Evolutionary conservation across 2,113 vertebrate genomes (phyloP).

Genomic region (Prionailurus viverrinus): DNA sequence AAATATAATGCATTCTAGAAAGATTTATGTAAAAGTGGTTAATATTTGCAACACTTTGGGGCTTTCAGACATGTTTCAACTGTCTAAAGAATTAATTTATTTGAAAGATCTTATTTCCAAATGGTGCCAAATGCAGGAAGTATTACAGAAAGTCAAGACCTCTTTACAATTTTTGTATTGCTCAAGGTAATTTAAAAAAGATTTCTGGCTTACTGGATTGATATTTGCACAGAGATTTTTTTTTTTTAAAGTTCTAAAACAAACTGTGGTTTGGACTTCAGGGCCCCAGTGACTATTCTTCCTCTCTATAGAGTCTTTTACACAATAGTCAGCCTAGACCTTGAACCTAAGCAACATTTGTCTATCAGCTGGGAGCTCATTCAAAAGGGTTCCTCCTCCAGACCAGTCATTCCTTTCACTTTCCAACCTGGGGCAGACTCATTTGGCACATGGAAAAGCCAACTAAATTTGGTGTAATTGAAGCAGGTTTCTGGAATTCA

Average conservation of each 20-base stretch:
- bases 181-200: conserved; percentile 67
- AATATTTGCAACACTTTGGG: conserved; percentile 40
- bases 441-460: conserved; percentile 76
- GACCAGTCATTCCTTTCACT: conserved; percentile 9
- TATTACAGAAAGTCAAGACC: conserved; percentile 58
- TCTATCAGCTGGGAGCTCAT: conserved; percentile 67
- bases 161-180: conserved; percentile 71
- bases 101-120: conserved; percentile 48
- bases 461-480: conserved; percentile 77
- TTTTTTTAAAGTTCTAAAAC: conserved; percentile 49
- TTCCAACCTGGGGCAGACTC: conserved; percentile 60
- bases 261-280: conserved; percentile 69
- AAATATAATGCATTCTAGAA: conserved; percentile 43
- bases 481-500: conserved; percentile 79
- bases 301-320: conserved; percentile 51
- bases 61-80: background rate
- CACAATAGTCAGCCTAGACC: conserved; percentile 12
- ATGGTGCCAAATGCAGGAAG: conserved; percentile 40
- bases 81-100: conserved; percentile 39
- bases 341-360: conserved; percentile 72
- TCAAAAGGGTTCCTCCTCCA: conserved; percentile 58
- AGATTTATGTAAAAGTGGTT: conserved; percentile 2
- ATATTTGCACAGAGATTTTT: conserved; percentile 68
- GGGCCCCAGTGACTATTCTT: conserved; percentile 26
- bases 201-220: conserved; percentile 68